phyloP scores from a whole-genome alignment of 1,140 invertebrate species.

The Laupala kohalensis region DNA sequence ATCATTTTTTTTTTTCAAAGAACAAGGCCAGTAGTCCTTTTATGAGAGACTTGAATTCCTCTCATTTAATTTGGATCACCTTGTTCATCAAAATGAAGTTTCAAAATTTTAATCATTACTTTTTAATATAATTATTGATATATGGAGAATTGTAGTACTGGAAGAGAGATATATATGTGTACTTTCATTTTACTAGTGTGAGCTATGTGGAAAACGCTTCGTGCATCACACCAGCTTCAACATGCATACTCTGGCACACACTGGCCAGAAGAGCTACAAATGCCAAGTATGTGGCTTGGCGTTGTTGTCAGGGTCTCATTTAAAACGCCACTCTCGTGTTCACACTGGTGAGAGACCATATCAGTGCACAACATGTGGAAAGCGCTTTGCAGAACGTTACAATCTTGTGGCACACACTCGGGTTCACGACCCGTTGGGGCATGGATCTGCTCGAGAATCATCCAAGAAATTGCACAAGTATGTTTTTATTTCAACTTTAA shows the following conservation, averaged over 20 bases:
- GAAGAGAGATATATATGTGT: too few species aligned
- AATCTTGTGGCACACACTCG: constrained; percentile 11
- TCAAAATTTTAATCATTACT: too few species aligned
- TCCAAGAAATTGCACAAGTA: constrained; percentile 12
- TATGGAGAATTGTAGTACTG: too few species aligned
- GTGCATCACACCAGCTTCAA: constrained; percentile 45
- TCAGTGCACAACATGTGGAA: constrained; percentile 19
- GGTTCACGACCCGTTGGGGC: constrained; percentile 52
- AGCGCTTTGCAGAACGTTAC: constrained; percentile 21
- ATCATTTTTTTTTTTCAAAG: too few species aligned
- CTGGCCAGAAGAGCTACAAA: constrained; percentile 20
- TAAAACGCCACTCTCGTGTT: constrained; percentile 20
- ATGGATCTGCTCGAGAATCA: constrained; percentile 26
- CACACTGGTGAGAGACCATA: constrained; percentile 18
- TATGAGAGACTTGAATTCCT: too few species aligned
- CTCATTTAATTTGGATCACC: too few species aligned
- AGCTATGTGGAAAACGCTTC: constrained; percentile 52
- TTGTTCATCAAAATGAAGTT: too few species aligned
- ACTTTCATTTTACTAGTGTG: constrained; percentile 28
- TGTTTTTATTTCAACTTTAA: background rate
- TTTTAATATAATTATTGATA: too few species aligned
- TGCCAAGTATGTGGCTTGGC: constrained; percentile 20
- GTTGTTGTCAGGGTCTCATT: constrained; percentile 21
- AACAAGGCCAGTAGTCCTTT: too few species aligned
- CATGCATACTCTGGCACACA: constrained; percentile 21